Percentiles rank a stretch among this genome's conserved stretches.
Evolutionary conservation across 1,140 invertebrate species (phyloP).

Genomic region (Heliconius nattereri): DNA sequence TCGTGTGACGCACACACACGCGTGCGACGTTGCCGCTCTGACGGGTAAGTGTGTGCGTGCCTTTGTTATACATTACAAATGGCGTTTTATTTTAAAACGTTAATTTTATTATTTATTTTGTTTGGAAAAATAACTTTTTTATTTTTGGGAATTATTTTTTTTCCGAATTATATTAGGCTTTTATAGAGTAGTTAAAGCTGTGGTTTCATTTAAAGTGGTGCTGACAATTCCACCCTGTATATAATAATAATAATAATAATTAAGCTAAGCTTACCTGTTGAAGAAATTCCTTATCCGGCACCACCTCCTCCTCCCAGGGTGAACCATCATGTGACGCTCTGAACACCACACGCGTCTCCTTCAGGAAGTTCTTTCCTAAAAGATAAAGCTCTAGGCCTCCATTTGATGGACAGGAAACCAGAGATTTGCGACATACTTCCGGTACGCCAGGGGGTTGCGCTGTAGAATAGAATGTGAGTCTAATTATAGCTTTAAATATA

Average conservation of each 20-base stretch:
- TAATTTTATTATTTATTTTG: too few species aligned
- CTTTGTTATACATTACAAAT: too few species aligned
- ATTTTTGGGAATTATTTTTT: too few species aligned
- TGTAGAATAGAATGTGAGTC: constrained; percentile 62
- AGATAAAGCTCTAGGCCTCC: constrained; percentile 96
- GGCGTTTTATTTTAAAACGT: too few species aligned
- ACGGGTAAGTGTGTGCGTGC: too few species aligned
- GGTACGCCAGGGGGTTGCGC: constrained; percentile 97
- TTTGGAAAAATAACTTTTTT: too few species aligned
- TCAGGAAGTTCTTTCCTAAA: constrained; percentile 97
- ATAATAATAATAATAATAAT: background rate
- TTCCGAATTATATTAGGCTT: too few species aligned
- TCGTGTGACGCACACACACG: too few species aligned
- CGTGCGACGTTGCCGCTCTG: too few species aligned
- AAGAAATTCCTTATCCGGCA: constrained; percentile 91
- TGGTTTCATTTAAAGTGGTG: too few species aligned
- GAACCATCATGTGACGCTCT: constrained; percentile 83
- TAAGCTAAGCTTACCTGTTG: constrained; percentile 84
- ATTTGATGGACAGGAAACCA: constrained; percentile 88
- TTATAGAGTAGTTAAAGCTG: too few species aligned
- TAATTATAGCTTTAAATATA: background rate
- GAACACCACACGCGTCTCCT: constrained; percentile 96
- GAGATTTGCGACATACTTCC: constrained; percentile 96
- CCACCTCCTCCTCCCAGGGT: constrained; percentile 89
- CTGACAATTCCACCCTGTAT: too few species aligned